These are phyloP conservation scores for Macaria liturata DNA, from an alignment of 2,888 invertebrate species.

Conservation along the genomic window DNA sequence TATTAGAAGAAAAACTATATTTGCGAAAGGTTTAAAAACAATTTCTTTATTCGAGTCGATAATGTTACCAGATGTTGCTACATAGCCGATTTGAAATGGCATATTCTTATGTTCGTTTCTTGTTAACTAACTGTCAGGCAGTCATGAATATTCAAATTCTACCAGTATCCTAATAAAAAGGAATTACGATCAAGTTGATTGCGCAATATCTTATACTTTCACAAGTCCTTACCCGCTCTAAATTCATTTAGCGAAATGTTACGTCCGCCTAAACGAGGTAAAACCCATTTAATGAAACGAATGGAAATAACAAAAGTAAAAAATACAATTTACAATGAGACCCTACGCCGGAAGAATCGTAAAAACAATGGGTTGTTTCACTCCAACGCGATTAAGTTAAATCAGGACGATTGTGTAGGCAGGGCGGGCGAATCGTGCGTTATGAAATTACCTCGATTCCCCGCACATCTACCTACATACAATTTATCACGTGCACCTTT, in stretches of 20 bases:
- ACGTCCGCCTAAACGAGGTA: slow-evolving; percentile 23
- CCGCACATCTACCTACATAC: slow-evolving; percentile 11
- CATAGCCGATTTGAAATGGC: neutral
- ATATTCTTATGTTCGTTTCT: neutral
- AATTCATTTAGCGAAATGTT: slow-evolving; percentile 30
- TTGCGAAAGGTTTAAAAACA: neutral
- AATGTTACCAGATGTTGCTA: neutral
- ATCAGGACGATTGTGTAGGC: slow-evolving; percentile 39
- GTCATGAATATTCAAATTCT: neutral
- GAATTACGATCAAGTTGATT: slow-evolving; percentile 13
- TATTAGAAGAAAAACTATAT: neutral
- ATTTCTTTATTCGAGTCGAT: neutral
- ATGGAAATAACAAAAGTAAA: slow-evolving; percentile 29
- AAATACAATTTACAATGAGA: slow-evolving; percentile 26
- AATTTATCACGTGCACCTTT: slow-evolving; percentile 7
- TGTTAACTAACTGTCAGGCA: neutral
- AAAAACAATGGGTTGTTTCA: slow-evolving; percentile 42
- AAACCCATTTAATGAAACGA: slow-evolving; percentile 27
- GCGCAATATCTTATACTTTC: slow-evolving; percentile 14
- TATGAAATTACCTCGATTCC: slow-evolving; percentile 30
- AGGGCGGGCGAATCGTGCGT: slow-evolving; percentile 28
- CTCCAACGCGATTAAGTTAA: slow-evolving; percentile 41
- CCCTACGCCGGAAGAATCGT: slow-evolving; percentile 34
- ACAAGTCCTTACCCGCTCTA: slow-evolving; percentile 13
- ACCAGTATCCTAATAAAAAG: slow-evolving; percentile 1